These are phyloP conservation scores for Cinclus mexicanus DNA, from an alignment of 2,113 vertebrate species.

Conservation along the genomic window DNA sequence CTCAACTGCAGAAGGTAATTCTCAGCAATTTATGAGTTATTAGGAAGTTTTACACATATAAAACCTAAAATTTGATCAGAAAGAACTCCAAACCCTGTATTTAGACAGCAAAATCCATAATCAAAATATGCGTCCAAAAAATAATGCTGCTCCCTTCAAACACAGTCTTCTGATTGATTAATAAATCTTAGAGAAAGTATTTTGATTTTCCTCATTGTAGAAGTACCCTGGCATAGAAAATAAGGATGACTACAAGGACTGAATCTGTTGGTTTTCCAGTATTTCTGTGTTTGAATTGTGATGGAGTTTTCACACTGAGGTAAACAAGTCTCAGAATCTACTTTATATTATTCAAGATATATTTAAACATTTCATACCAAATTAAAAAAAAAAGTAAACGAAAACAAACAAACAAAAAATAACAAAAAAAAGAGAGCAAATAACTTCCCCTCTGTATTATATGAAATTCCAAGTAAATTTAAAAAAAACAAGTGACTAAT, in stretches of 20 bases:
- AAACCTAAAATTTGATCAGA: neutral
- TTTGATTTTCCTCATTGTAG: neutral
- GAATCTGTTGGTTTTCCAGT: neutral
- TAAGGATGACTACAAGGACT: neutral
- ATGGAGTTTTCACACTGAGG: neutral
- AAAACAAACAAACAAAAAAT: neutral
- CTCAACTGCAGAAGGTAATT: neutral
- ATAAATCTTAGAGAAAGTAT: neutral
- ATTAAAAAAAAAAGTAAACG: neutral
- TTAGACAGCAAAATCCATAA: neutral
- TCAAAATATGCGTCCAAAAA: neutral
- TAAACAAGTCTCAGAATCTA: neutral
- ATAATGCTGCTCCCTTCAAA: neutral
- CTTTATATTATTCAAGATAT: neutral
- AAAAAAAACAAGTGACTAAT: neutral
- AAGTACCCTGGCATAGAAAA: neutral
- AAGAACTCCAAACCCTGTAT: neutral
- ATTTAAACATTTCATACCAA: neutral
- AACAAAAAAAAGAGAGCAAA: neutral
- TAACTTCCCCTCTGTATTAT: fast-evolving
- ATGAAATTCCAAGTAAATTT: neutral
- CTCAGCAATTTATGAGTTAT: neutral
- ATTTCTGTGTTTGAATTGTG: neutral
- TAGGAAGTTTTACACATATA: neutral
- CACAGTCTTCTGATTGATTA: neutral